Evolutionary conservation across 2,888 invertebrate genomes (phyloP).

Genomic region (Beris morrisii): DNA sequence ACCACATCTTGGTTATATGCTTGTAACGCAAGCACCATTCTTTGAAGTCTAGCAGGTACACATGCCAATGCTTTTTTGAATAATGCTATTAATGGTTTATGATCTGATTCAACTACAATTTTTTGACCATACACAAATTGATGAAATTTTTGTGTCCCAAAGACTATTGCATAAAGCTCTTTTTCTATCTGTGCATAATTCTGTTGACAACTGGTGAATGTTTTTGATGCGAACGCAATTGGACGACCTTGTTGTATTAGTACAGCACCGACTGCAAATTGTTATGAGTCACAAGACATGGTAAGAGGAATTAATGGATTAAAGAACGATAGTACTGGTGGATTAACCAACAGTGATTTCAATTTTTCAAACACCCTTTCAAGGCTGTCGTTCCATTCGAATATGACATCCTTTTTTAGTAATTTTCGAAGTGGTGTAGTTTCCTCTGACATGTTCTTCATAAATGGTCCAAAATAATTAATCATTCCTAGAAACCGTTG

Average conservation of each 20-base stretch:
- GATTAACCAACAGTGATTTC: neutral
- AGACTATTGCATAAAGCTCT: too few species aligned
- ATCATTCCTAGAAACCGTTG: neutral
- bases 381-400: neutral
- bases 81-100: too few species aligned
- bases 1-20: too few species aligned
- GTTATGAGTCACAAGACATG: neutral
- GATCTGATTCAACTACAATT: too few species aligned
- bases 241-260: neutral
- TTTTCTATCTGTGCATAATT: too few species aligned
- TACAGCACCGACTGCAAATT: neutral
- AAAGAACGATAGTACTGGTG: neutral
- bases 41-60: too few species aligned
- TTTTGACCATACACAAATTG: too few species aligned
- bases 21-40: too few species aligned
- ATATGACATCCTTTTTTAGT: neutral
- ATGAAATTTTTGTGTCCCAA: too few species aligned
- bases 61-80: too few species aligned
- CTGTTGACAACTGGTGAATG: too few species aligned
- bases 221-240: too few species aligned
- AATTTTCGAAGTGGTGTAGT: neutral
- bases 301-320: neutral
- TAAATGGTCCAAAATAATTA: neutral
- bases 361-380: neutral
- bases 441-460: conserved; percentile 4